These are phyloP conservation scores for Montifringilla adamsi DNA, from an alignment of 2,113 vertebrate species.

Conservation along the genomic window DNA sequence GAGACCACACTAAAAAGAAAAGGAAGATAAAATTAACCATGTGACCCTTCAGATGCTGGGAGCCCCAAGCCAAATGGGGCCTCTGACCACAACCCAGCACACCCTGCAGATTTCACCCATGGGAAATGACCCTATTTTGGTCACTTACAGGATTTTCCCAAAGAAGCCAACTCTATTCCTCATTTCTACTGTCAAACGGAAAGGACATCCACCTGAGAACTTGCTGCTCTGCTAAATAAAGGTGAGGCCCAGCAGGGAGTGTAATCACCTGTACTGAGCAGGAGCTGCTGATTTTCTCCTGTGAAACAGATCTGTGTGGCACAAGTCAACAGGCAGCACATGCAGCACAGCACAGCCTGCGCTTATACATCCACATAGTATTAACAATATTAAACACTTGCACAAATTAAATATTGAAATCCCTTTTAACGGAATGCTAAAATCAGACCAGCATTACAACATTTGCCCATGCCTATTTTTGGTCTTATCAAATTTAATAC, in stretches of 20 bases:
- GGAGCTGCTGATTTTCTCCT: not conserved
- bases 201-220: not conserved
- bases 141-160: not conserved
- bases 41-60: not conserved
- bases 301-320: not conserved
- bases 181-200: not conserved
- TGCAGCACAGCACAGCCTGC: not conserved
- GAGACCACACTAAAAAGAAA: not conserved
- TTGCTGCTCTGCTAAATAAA: not conserved
- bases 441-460: not conserved
- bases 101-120: not conserved
- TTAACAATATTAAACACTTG: not conserved
- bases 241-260: not conserved
- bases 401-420: not conserved
- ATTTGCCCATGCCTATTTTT: not conserved
- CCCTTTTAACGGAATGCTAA: not conserved
- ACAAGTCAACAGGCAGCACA: not conserved
- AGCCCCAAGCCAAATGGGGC: accelerated
- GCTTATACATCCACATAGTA: not conserved
- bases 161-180: not conserved
- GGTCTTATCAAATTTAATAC: not conserved
- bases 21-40: not conserved
- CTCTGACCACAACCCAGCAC: not conserved
- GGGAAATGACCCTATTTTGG: not conserved
- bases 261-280: not conserved